Base-by-base conservation (phyloP, 1,140 invertebrate genomes). In the Tetramorium alpestre region DNA sequence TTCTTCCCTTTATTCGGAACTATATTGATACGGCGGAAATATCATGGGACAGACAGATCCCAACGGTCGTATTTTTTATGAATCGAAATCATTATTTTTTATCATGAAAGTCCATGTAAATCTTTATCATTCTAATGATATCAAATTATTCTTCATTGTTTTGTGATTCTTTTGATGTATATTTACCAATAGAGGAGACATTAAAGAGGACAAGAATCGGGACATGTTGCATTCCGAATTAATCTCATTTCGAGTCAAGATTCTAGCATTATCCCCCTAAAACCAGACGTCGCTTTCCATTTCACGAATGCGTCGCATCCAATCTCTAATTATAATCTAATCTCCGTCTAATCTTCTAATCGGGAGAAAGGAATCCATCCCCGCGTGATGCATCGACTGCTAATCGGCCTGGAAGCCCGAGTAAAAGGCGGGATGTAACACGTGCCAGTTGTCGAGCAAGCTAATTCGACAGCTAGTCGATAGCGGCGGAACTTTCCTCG, bases 401-500 rank as follows among this genome's bases (percentile, higher is more conserved):
- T 84, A 87, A 90, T 89, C 72, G 28, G 85, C n/a, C 56, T 60
- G 80, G 69, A 75, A 84, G 69, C 69, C 41, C 5, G 18, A 49
- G 22, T n/a, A 65, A 65, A 65, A 25, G 47, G 25, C 67, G 4
- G 16, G 5, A 75, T 84, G 54, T 75, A 75, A 84, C 80, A 84
- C 69, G 69, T 84, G 80, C 47, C 67, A 58, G 67, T 73, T 44
- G 41, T 62, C 73, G 51, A 60, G 41, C 56, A 3, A 77, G 44
- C 47, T 16, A 6, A 28, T 70, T 77, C 75, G 89, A 84, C 87
- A 86, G 82, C 60, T 87, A 87, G 54, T 86, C 90, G 91, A 93
- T 92, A 92, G 81, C 82, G 84, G 81, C 78, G 84, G 88, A 51
- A 65, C 87, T 86, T 88, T 85, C 67, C 38, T 62, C 22, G 85